Evolutionary conservation across 2,888 invertebrate species (phyloP).

Genomic region (Hartigia nigra): DNA sequence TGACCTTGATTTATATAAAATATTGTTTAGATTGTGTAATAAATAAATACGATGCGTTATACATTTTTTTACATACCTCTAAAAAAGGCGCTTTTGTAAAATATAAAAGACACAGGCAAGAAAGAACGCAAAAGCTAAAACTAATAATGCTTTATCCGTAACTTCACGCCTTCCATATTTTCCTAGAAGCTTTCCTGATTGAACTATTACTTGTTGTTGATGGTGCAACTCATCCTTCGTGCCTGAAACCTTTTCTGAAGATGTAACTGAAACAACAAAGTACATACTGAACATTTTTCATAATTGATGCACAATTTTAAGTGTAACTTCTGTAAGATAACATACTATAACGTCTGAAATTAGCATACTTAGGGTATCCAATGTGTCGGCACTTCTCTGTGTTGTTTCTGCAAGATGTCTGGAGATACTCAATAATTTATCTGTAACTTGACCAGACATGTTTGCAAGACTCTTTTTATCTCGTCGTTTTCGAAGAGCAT

Average conservation of each 20-base stretch:
- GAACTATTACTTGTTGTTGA: slow-evolving; percentile 88
- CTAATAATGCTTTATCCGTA: slow-evolving; percentile 92
- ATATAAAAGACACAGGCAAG: slow-evolving; percentile 92
- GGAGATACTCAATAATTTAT: slow-evolving; percentile 86
- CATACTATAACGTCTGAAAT: neutral
- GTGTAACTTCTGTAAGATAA: neutral
- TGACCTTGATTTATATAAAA: no score
- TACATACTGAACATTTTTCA: neutral
- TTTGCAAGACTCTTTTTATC: slow-evolving; percentile 76
- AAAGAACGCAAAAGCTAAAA: slow-evolving; percentile 89
- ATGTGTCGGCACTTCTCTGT: slow-evolving; percentile 85
- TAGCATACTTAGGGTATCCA: slow-evolving; percentile 76
- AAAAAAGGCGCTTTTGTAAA: slow-evolving; percentile 89
- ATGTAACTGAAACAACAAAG: slow-evolving; percentile 63
- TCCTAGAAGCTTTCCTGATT: slow-evolving; percentile 90
- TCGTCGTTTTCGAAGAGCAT: slow-evolving; percentile 75
- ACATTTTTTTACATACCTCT: slow-evolving; percentile 39
- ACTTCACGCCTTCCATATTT: slow-evolving; percentile 95
- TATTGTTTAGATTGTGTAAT: neutral
- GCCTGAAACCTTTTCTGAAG: slow-evolving; percentile 69
- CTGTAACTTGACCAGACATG: slow-evolving; percentile 83
- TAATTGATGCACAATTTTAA: neutral
- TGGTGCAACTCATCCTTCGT: slow-evolving; percentile 86
- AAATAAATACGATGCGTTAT: neutral
- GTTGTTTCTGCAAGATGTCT: slow-evolving; percentile 89